A percentile compares a stretch with the other conserved stretches of the same genome.
Conservation (phyloP, 2,888 invertebrate species). For the Apotomis turbidana region DNA sequence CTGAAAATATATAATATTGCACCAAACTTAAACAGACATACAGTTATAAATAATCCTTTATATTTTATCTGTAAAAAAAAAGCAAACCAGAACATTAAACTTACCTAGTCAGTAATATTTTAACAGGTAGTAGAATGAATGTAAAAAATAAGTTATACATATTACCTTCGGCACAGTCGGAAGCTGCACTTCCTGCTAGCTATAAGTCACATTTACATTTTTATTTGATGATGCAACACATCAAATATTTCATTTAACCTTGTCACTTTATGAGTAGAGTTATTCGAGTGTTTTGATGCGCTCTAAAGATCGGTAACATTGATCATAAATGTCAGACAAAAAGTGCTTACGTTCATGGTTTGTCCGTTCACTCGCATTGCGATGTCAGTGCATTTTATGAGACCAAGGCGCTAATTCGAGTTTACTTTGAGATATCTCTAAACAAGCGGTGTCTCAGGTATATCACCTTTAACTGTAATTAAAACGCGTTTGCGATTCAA, state of each 20-base stretch:
- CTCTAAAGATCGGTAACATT: conserved; percentile 25
- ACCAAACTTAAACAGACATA: too few species aligned
- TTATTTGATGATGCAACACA: conserved; percentile 39
- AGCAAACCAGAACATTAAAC: too few species aligned
- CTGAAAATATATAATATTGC: too few species aligned
- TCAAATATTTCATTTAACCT: conserved; percentile 34
- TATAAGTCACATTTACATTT: conserved; percentile 33
- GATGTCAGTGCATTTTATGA: background rate
- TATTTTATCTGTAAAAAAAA: too few species aligned
- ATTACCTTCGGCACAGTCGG: conserved; percentile 39
- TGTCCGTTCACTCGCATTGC: conserved; percentile 9
- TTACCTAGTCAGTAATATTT: conserved; percentile 32
- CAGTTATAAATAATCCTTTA: too few species aligned
- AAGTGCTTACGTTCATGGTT: conserved; percentile 3
- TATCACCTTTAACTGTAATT: too few species aligned
- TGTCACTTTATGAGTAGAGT: conserved; percentile 28
- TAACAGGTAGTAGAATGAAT: conserved; percentile 32
- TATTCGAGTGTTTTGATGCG: conserved; percentile 32
- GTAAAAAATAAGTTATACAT: conserved; percentile 38
- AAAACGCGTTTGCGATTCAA: too few species aligned
- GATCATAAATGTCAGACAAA: conserved; percentile 31
- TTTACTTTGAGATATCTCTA: too few species aligned
- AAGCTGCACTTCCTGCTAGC: conserved; percentile 41
- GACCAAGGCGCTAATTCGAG: too few species aligned
- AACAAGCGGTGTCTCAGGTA: too few species aligned